A percentile compares a stretch with the other conserved stretches of the same genome.
Evolutionary conservation across 2,797 vertebrate species (phyloP).

Genomic region (Setipinna tenuifilis): DNA sequence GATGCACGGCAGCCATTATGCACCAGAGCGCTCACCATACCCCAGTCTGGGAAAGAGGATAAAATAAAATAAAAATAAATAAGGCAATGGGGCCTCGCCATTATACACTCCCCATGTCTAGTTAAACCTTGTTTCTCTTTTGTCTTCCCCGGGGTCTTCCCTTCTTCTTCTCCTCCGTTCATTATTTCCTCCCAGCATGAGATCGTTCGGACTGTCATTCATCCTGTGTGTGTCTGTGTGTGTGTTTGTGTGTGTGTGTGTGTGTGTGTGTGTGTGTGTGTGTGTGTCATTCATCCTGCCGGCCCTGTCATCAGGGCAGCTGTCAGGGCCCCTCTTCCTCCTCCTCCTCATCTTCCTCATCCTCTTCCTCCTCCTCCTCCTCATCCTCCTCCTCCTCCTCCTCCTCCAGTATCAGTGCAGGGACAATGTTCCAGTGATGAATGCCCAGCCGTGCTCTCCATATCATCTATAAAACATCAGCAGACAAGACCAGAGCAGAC

Average conservation of each 20-base stretch:
- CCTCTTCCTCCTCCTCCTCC: too few species aligned
- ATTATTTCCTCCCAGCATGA: neutral
- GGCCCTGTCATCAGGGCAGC: constrained; percentile 13
- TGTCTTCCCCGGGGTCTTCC: neutral
- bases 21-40: too few species aligned
- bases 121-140: neutral
- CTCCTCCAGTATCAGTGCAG: neutral
- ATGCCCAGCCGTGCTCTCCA: constrained; percentile 13
- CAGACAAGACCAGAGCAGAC: neutral
- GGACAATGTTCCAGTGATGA: neutral
- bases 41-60: neutral
- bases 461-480: constrained; percentile 26
- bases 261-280: too few species aligned
- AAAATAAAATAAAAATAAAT: neutral
- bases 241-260: too few species aligned
- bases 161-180: neutral
- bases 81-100: neutral
- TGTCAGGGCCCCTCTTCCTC: neutral
- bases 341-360: neutral
- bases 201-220: neutral
- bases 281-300: neutral
- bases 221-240: too few species aligned
- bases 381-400: neutral
- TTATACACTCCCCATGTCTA: neutral
- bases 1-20: too few species aligned